Evolutionary conservation across 2,888 invertebrate genomes (phyloP), one percentile per base, ranked within the genome.

Genomic region (Physocephala rufipes): DNA sequence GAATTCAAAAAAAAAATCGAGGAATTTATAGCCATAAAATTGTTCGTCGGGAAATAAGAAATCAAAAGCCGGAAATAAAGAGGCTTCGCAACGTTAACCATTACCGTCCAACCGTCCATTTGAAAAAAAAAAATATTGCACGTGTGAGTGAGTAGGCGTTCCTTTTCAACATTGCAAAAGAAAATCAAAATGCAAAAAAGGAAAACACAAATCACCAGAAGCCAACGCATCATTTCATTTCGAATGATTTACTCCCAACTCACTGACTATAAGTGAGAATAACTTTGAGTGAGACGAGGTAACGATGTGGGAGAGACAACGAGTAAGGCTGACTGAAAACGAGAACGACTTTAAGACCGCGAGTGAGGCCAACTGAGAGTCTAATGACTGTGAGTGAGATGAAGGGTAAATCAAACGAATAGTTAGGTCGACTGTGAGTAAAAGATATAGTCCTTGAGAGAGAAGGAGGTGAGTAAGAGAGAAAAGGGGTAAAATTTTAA

Each of bases 21-120:
- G 36, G 61, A 49, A 59, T 67, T 67, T 67, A 59, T 67, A 67
- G 67, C 47, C 67, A 68, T 47, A 49, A 68, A 68, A 68, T 55
- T 43, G 66, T 43, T 55, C 36, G 45, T n/a, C 47, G 63, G 63
- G 53, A 36, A 55, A 53, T 45, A 64, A 16, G 49, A 45, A 49
- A 49, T 64, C 26, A 26, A 49, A 47, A 62, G 45, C 21, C 36
- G 53, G 65, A 28, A 66, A 53, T 36, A 55, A 30, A 13, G 28
- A 63, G 47, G 53, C 24, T 21, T 24, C 19, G 9, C 53, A 55
- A 55, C 53, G 21, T 19, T 15, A 49, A 49, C 49, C 19, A 19
- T 2, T n/a, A 49, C 15, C 49, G 15, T 5, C 16, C 12, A 4
- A 49, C 4, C 19, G 49, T 49, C n/a, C 19, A n/a, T n/a, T n/a